A percentile compares a stretch with the other conserved stretches of the same genome.
These are phyloP conservation scores for Eudemis profundana DNA, from an alignment of 2,888 invertebrate species.

Conservation along the genomic window DNA sequence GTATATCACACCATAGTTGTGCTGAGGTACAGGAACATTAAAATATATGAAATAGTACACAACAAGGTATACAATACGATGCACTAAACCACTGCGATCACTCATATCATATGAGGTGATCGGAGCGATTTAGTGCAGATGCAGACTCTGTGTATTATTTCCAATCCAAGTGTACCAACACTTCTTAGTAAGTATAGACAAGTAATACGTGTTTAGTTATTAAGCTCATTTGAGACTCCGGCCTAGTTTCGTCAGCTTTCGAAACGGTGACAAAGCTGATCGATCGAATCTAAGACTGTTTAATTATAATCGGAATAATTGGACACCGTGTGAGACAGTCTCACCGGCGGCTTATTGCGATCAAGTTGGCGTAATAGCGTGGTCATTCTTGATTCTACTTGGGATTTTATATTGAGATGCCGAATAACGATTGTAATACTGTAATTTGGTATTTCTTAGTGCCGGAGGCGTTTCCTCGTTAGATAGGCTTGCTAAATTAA, in stretches of 20 bases:
- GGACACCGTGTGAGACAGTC: constrained; percentile 20
- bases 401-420: constrained; percentile 10
- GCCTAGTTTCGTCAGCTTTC: constrained; percentile 57
- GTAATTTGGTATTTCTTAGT: too few relatives aligned
- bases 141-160: background rate
- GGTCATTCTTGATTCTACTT: too few relatives aligned
- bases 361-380: background rate
- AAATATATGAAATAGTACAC: too few relatives aligned
- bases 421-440: too few relatives aligned
- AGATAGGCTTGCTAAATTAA: too few relatives aligned
- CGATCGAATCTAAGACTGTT: constrained; percentile 45
- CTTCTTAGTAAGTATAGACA: constrained; percentile 43
- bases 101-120: too few relatives aligned
- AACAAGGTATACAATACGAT: too few relatives aligned
- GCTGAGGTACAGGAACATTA: too few relatives aligned
- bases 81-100: too few relatives aligned
- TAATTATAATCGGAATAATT: constrained; percentile 26
- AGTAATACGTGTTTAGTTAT: constrained; percentile 58
- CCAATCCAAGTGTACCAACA: background rate
- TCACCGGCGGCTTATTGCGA: constrained; percentile 5
- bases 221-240: constrained; percentile 48
- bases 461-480: too few relatives aligned
- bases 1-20: too few relatives aligned
- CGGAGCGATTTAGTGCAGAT: background rate
- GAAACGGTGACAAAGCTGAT: constrained; percentile 51